Conservation (phyloP, 2,888 invertebrate genomes). For the Zygaena filipendulae region DNA sequence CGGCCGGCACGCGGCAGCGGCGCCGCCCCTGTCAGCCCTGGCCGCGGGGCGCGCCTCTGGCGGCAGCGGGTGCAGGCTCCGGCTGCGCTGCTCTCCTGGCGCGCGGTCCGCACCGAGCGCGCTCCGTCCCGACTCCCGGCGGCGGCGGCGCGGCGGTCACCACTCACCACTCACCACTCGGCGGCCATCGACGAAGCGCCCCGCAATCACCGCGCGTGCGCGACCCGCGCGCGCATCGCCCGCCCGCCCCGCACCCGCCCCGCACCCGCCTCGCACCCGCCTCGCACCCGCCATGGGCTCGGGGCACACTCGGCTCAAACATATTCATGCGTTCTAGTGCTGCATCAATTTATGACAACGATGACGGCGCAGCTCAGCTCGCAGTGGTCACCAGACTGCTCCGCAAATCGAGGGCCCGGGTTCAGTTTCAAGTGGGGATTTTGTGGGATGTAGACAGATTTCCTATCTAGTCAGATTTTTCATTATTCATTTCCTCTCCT, state of each 20-base stretch:
- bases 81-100: no score
- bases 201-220: conserved; percentile 16
- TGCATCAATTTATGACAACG: no score
- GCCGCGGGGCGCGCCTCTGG: conserved; percentile 9
- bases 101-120: conserved; percentile 8
- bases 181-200: conserved; percentile 6
- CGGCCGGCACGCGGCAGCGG: conserved; percentile 7
- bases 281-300: background rate
- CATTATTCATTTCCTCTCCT: no score
- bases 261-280: background rate
- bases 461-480: no score
- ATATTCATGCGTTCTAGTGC: no score
- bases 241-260: conserved; percentile 1
- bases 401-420: no score
- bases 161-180: background rate
- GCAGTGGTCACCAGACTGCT: no score
- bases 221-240: conserved; percentile 9
- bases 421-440: no score
- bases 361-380: no score
- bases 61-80: no score
- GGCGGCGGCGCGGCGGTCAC: conserved; percentile 6
- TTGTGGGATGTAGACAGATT: no score
- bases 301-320: background rate
- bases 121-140: conserved; percentile 6
- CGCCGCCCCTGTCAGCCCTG: conserved; percentile 8